Conservation (phyloP, 2,888 invertebrate species). For the Pilophorus perplexus region DNA sequence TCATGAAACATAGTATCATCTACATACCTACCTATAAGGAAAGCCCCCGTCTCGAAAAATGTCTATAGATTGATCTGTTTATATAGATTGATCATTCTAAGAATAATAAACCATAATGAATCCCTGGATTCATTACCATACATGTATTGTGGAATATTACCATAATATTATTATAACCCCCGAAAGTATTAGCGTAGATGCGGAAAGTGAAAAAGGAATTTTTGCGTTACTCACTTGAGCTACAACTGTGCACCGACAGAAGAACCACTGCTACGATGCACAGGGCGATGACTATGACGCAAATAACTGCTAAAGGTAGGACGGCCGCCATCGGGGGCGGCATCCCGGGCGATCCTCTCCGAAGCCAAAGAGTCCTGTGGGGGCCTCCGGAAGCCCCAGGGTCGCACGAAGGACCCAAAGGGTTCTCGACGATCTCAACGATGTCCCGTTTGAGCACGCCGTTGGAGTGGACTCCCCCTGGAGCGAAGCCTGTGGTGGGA, state of each 20-base stretch:
- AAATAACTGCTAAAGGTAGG: conserved; percentile 34
- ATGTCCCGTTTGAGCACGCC: conserved; percentile 36
- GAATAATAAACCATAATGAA: no score
- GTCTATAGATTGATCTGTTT: no score
- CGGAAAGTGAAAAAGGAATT: not conserved
- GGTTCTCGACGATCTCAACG: conserved; percentile 46
- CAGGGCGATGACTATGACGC: conserved; percentile 40
- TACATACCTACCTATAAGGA: no score
- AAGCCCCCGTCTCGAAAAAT: no score
- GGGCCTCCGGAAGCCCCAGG: conserved; percentile 25
- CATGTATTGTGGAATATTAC: no score
- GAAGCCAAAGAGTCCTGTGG: conserved; percentile 42
- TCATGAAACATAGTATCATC: no score
- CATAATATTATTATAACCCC: no score
- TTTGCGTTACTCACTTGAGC: conserved; percentile 22
- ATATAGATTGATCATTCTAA: no score
- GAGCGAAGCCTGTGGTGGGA: conserved; percentile 22
- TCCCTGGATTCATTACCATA: no score
- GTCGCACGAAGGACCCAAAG: conserved; percentile 32
- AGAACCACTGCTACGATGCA: conserved; percentile 39
- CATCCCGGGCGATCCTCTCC: conserved; percentile 29
- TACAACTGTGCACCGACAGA: conserved; percentile 35
- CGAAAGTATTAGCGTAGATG: no score
- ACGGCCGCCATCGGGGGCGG: conserved; percentile 37
- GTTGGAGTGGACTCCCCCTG: conserved; percentile 28